phyloP scores from a whole-genome alignment of 2,797 vertebrate species.

The Mormyrus hasselquistii region DNA sequence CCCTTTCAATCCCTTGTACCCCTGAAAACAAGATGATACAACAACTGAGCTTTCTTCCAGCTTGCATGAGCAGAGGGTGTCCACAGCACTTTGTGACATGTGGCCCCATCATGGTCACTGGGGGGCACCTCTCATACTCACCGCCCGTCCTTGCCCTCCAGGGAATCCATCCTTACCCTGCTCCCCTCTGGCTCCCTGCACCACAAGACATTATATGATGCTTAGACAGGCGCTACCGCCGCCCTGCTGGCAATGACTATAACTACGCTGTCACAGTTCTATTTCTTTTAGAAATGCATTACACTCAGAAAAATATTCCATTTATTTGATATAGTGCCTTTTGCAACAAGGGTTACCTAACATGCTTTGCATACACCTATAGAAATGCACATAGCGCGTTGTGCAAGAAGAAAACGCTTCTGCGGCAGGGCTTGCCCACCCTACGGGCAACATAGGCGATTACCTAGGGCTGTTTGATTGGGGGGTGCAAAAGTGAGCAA shows the following conservation, averaged over 20 bases:
- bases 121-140: constrained; percentile 33
- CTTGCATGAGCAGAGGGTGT: neutral
- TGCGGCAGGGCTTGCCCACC: neutral
- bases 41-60: neutral
- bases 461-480: neutral
- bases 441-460: neutral
- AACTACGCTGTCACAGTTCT: neutral
- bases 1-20: constrained; percentile 71
- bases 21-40: constrained; percentile 45
- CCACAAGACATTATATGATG: neutral
- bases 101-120: neutral
- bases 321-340: neutral
- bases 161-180: constrained; percentile 58
- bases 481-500: neutral
- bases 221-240: neutral
- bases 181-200: constrained; percentile 59
- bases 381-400: neutral
- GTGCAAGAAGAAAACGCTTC: neutral
- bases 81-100: neutral
- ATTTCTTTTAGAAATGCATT: neutral
- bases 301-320: neutral
- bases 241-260: constrained; percentile 2
- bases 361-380: neutral
- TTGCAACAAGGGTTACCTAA: neutral
- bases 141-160: constrained; percentile 66